Conservation (phyloP, 2,888 invertebrate genomes). For the Diarsia rubi region DNA sequence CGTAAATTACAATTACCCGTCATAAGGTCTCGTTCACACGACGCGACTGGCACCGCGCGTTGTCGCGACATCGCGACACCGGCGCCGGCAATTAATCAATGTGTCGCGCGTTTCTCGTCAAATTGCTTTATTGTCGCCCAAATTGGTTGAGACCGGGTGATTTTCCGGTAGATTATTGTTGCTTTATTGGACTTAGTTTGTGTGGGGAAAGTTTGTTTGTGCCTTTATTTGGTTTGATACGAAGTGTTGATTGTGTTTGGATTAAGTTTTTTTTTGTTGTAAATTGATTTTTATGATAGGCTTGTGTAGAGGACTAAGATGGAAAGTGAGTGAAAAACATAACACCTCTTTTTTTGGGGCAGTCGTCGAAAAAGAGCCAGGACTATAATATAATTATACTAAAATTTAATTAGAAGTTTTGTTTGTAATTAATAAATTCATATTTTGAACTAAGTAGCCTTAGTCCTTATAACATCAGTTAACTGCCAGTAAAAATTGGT, state of each 20-base stretch:
- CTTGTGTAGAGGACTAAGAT: not conserved
- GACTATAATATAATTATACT: too few species aligned
- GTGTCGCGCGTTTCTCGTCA: conserved; percentile 72
- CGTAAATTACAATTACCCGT: conserved; percentile 52
- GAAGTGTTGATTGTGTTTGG: conserved; percentile 42
- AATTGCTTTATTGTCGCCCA: conserved; percentile 72
- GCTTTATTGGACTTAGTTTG: conserved; percentile 63
- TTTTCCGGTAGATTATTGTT: conserved; percentile 72
- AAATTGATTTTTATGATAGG: not conserved
- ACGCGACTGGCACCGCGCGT: conserved; percentile 66
- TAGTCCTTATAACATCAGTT: too few species aligned
- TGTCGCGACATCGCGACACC: conserved; percentile 80
- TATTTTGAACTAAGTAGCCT: too few species aligned
- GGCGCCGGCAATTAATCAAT: conserved; percentile 76
- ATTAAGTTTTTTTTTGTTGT: conserved; percentile 22
- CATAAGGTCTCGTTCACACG: conserved; percentile 79
- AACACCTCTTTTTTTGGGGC: too few species aligned
- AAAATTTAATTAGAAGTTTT: too few species aligned
- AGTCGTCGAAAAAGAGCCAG: not conserved
- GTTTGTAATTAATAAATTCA: too few species aligned
- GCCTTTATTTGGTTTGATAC: conserved; percentile 38
- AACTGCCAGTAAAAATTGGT: too few species aligned
- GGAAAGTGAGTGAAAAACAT: not conserved
- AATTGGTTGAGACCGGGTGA: conserved; percentile 74
- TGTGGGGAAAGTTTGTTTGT: conserved; percentile 62